Conservation (phyloP, 2,113 vertebrate species). For the Daboia siamensis region DNA sequence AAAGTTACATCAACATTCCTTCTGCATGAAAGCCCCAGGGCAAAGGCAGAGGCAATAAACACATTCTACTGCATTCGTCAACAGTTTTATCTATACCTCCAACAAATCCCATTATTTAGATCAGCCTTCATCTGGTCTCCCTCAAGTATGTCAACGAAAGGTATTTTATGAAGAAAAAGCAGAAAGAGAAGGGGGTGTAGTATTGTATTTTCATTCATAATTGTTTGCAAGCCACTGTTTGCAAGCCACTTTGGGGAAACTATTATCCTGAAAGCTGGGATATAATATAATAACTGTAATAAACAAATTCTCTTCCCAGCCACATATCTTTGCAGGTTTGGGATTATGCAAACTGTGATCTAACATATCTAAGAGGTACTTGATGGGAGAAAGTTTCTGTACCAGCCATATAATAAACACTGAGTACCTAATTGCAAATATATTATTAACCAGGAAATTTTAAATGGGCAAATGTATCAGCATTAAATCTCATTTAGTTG, state of each 20-base stretch:
- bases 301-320: not conserved
- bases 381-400: not conserved
- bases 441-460: not conserved
- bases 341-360: not conserved
- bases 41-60: not conserved
- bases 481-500: not conserved
- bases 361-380: not conserved
- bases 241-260: not conserved
- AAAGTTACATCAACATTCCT: not conserved
- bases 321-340: not conserved
- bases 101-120: not conserved
- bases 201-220: not conserved
- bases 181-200: not conserved
- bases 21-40: not conserved
- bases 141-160: not conserved
- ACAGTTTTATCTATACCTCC: not conserved
- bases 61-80: not conserved
- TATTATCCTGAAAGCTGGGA: not conserved
- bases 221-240: not conserved
- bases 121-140: not conserved
- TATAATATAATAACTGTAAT: not conserved
- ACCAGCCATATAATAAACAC: not conserved
- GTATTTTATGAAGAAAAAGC: not conserved
- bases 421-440: not conserved
- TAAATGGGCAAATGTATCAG: not conserved